A percentile compares a stretch with the other conserved stretches of the same genome.
Conservation (phyloP, 1,140 invertebrate species). For the Popillia japonica region DNA sequence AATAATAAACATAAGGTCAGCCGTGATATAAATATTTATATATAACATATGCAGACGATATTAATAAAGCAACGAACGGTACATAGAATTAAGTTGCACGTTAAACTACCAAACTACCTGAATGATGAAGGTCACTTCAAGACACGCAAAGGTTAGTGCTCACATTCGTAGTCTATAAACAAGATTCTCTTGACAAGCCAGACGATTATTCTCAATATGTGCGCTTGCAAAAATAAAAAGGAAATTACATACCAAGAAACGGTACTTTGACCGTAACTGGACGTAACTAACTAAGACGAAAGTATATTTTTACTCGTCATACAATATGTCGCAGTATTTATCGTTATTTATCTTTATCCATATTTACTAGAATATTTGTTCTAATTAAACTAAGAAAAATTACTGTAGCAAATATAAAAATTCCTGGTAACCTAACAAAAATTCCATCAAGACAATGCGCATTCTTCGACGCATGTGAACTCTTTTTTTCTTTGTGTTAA, state of each 20-base stretch:
- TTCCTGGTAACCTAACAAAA: not conserved
- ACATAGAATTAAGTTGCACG: not conserved
- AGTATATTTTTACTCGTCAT: not conserved
- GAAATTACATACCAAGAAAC: not conserved
- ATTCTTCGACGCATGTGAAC: not conserved
- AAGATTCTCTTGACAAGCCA: not conserved
- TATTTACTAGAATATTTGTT: too few species aligned
- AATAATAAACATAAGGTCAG: slow-evolving; percentile 15
- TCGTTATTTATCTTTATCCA: too few species aligned
- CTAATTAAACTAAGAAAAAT: too few species aligned
- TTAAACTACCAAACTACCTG: slow-evolving; percentile 31
- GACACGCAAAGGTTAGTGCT: slow-evolving; percentile 4
- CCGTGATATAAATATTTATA: slow-evolving; percentile 17
- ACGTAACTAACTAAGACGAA: not conserved
- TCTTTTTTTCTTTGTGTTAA: not conserved
- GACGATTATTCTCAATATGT: slow-evolving; percentile 1
- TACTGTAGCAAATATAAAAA: not conserved
- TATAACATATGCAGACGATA: slow-evolving; percentile 10
- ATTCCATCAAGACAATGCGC: slow-evolving; percentile 2
- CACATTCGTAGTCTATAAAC: not conserved
- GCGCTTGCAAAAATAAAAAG: not conserved
- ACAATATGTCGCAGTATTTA: too few species aligned
- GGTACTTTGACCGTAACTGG: slow-evolving; percentile 7
- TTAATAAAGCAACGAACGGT: slow-evolving; percentile 16
- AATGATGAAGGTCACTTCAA: slow-evolving; percentile 31